phyloP scores from a whole-genome alignment of 2,797 vertebrate species.

The Iguana delicatissima region DNA sequence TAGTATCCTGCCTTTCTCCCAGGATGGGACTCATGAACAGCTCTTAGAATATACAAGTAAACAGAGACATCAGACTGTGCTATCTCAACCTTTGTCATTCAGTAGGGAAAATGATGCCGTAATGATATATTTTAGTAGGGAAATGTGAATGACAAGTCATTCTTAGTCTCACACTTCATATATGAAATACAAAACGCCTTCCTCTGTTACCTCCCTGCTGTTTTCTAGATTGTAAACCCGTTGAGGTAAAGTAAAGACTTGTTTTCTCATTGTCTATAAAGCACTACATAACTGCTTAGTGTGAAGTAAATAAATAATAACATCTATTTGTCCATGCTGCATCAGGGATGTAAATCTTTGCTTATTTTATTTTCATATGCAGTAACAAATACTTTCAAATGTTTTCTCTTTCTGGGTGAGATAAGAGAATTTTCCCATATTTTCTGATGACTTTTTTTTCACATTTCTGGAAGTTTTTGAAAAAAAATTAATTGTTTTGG shows the following conservation, averaged over 20 bases:
- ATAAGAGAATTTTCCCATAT: too few relatives aligned
- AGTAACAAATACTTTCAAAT: too few relatives aligned
- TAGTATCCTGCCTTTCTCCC: too few relatives aligned
- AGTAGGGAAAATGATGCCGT: neutral
- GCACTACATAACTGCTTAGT: neutral
- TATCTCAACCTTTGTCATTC: neutral
- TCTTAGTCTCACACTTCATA: neutral
- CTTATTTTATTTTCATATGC: too few relatives aligned
- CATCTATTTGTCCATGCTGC: neutral
- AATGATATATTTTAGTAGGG: neutral
- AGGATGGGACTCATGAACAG: neutral
- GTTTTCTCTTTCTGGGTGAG: too few relatives aligned
- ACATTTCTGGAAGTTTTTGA: too few relatives aligned
- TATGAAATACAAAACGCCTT: constrained; percentile 9
- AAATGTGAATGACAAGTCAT: neutral
- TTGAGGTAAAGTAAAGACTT: neutral
- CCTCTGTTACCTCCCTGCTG: neutral
- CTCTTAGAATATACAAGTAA: neutral
- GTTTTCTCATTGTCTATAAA: neutral
- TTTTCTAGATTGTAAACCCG: neutral
- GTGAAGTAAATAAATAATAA: neutral
- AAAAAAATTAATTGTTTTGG: too few relatives aligned
- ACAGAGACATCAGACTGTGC: neutral
- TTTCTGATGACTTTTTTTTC: too few relatives aligned
- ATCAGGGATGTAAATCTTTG: too few relatives aligned